Base-by-base conservation (phyloP, 2,888 invertebrate genomes). In the Parthenolecanium corni region DNA sequence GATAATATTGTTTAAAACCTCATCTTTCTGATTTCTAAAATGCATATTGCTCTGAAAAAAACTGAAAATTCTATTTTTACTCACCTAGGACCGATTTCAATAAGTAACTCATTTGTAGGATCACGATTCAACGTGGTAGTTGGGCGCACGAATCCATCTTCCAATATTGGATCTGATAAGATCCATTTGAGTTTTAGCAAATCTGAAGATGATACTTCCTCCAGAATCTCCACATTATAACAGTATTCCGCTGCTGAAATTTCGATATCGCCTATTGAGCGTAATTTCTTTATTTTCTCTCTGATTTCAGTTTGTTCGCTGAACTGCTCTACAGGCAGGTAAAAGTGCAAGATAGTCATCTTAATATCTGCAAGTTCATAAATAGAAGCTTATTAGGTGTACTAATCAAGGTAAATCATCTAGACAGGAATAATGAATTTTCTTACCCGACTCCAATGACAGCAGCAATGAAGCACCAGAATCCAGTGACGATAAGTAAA, bases 61-160 rank as follows among this genome's bases (percentile, higher is more conserved):
- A n/a, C n/a, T n/a, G n/a, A n/a, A n/a, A n/a, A n/a, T n/a, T n/a
- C n/a, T n/a, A n/a, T 36, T 51, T 24, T 21, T 18, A 64, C 66
- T 68, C 76, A 85, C 86, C 86, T 83, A 38, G 94, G 94, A 24
- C 94, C 94, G 72, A 92, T 87, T 80, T 94, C 94, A 69, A 94
- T 79, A 5, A 91, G 21, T 52, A 61, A 53, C 49, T 65, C 53
- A 21, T 64, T 9, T 23, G 38, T 52, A 1, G 46, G 44, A 1
- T n/a, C 6, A 20, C 14, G 3, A 18, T 38, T 54, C 57, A 47
- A 47, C n/a, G 11, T 57, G 9, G 67, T 12, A 78, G 67, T 25
- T 76, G 72, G 65, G 77, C 73, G 64, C 75, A 73, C 40, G 71
- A 70, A 49, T 72, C 66, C 76, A 74, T 69, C 77, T 76, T 52